Conservation (phyloP, 2,888 invertebrate species). For the Rhagophthalmus giganteus region DNA sequence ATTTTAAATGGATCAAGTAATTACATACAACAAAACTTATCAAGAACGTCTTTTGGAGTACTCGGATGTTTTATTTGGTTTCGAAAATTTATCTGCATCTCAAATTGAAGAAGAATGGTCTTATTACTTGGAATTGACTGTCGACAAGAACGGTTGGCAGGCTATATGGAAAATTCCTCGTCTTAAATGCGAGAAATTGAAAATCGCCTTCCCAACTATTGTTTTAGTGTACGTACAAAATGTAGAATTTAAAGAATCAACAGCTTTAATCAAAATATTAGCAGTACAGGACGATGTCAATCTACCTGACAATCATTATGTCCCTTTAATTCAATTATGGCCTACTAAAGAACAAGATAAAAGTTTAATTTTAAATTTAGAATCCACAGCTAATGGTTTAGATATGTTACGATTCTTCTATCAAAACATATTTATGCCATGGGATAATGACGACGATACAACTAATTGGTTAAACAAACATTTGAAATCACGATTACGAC, state of each 20-base stretch:
- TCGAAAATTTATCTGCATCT: conserved; percentile 55
- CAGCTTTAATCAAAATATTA: conserved; percentile 62
- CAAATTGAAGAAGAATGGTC: conserved; percentile 60
- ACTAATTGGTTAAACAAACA: conserved; percentile 62
- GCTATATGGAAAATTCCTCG: conserved; percentile 72
- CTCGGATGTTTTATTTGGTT: conserved; percentile 56
- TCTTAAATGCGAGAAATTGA: conserved; percentile 64
- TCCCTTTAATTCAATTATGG: conserved; percentile 66
- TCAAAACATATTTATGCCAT: conserved; percentile 69
- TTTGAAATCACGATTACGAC: conserved; percentile 59
- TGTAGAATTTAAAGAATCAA: conserved; percentile 60
- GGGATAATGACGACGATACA: conserved; percentile 69
- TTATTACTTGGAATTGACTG: conserved; percentile 60
- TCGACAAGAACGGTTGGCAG: conserved; percentile 71
- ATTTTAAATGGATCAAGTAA: conserved; percentile 59
- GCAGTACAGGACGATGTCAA: conserved; percentile 68
- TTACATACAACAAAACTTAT: conserved; percentile 62
- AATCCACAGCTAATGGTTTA: conserved; percentile 65
- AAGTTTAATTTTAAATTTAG: conserved; percentile 60
- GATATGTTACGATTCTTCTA: conserved; percentile 70
- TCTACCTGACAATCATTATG: conserved; percentile 63
- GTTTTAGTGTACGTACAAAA: conserved; percentile 38
- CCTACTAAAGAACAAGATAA: conserved; percentile 66
- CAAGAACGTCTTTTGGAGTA: conserved; percentile 61
- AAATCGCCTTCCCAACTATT: conserved; percentile 56